Evolutionary conservation across 2,113 vertebrate genomes (phyloP).

Genomic region (Agapornis roseicollis): DNA sequence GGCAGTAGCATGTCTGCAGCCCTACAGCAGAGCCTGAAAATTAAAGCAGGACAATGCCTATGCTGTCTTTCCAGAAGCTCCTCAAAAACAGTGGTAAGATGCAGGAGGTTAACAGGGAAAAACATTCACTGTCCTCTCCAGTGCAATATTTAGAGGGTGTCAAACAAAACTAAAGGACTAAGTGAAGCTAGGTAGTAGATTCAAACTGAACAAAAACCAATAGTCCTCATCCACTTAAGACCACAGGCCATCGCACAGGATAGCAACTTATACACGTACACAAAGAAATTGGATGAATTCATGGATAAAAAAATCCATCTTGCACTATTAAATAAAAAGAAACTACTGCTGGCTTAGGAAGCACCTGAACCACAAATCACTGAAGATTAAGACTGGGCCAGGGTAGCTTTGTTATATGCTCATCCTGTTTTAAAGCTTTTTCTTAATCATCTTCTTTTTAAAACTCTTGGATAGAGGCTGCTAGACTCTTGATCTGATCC

Average conservation of each 20-base stretch:
- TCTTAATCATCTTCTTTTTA: not conserved
- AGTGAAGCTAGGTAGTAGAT: not conserved
- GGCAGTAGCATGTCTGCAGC: accelerated
- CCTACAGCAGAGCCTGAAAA: not conserved
- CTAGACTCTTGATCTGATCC: not conserved
- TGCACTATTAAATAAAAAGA: not conserved
- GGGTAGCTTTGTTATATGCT: not conserved
- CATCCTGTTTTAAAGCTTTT: not conserved
- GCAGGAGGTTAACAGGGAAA: not conserved
- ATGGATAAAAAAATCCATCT: not conserved
- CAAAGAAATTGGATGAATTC: not conserved
- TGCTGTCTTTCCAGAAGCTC: not conserved
- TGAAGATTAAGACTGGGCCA: not conserved
- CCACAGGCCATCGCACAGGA: not conserved
- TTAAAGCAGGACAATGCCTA: not conserved
- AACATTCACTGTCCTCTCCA: not conserved
- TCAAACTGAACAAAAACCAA: not conserved
- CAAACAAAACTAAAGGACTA: not conserved
- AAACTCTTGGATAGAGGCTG: not conserved
- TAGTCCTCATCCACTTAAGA: not conserved
- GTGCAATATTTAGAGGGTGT: not conserved
- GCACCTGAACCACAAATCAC: not conserved
- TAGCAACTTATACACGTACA: not conserved
- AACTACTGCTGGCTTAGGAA: not conserved
- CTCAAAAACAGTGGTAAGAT: not conserved